phyloP scores from a whole-genome alignment of 1,140 invertebrate genomes.

The Hesperophylax magnus region DNA sequence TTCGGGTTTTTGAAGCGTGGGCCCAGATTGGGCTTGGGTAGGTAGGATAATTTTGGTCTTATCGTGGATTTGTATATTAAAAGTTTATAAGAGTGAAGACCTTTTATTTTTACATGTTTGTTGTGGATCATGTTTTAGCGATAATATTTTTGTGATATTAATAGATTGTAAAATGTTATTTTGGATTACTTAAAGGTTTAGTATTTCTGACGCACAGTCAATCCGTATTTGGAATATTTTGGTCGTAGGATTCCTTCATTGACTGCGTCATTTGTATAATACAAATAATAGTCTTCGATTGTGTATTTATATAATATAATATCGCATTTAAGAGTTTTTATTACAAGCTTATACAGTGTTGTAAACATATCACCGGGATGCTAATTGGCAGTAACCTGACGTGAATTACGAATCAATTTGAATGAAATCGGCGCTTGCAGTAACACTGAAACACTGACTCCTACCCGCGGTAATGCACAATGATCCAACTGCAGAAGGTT shows the following conservation, averaged over 20 bases:
- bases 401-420: constrained; percentile 49
- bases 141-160: too few species aligned
- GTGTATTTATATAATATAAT: constrained; percentile 41
- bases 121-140: too few species aligned
- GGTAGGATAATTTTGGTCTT: too few species aligned
- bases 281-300: constrained; percentile 42
- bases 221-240: constrained; percentile 26
- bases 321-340: constrained; percentile 40
- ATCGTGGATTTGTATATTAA: too few species aligned
- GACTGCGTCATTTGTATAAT: constrained; percentile 47
- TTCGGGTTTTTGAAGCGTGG: too few species aligned
- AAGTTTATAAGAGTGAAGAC: too few species aligned
- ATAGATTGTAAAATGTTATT: too few species aligned
- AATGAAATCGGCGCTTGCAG: constrained; percentile 30
- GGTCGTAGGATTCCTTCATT: constrained; percentile 45
- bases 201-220: constrained; percentile 6
- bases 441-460: neutral
- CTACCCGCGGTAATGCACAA: neutral
- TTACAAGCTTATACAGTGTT: constrained; percentile 28
- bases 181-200: neutral
- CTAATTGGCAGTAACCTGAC: constrained; percentile 50
- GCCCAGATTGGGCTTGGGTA: too few species aligned
- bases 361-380: constrained; percentile 51
- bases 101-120: too few species aligned
- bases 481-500: neutral